Conservation (phyloP, 2,797 vertebrate genomes). For the Phrynocephalus guinanensis region DNA sequence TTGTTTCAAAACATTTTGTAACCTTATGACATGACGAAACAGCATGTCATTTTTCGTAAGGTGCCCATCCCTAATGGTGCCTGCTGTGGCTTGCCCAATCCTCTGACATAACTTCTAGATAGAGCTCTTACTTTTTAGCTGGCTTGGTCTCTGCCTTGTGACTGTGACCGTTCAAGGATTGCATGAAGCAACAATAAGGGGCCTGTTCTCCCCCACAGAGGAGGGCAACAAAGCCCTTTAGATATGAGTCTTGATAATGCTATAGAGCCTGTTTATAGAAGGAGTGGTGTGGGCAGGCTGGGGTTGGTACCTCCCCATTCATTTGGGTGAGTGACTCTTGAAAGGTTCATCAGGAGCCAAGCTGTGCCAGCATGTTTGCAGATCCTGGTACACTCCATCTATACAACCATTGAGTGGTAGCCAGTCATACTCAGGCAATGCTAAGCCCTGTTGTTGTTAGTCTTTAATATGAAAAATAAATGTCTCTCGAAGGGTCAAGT, state of each 20-base stretch:
- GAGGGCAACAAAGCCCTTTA: constrained; percentile 66
- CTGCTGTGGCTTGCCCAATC: neutral
- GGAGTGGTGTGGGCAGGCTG: neutral
- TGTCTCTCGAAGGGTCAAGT: neutral
- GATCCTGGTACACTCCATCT: constrained; percentile 22
- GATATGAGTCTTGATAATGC: constrained; percentile 19
- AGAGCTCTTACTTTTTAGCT: constrained; percentile 61
- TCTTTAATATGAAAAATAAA: constrained; percentile 1
- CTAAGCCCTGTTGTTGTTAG: neutral
- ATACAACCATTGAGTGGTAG: neutral
- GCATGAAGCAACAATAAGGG: constrained; percentile 42
- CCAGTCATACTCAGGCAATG: constrained; percentile 14
- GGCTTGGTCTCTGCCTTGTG: constrained; percentile 62
- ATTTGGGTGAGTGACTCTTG: neutral
- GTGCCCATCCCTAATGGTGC: neutral
- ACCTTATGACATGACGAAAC: too few species aligned
- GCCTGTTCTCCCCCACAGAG: constrained; percentile 47
- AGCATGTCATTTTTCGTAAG: too few species aligned
- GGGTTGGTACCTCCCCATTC: constrained; percentile 35
- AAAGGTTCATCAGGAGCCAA: constrained; percentile 17
- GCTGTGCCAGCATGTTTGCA: neutral
- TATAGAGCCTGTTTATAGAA: constrained; percentile 22
- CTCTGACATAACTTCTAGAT: constrained; percentile 21
- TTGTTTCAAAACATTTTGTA: too few species aligned
- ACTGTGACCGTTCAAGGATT: constrained; percentile 60